These are phyloP conservation scores for Mycogona germanica DNA, from an alignment of 2,888 invertebrate genomes.

Conservation along the genomic window DNA sequence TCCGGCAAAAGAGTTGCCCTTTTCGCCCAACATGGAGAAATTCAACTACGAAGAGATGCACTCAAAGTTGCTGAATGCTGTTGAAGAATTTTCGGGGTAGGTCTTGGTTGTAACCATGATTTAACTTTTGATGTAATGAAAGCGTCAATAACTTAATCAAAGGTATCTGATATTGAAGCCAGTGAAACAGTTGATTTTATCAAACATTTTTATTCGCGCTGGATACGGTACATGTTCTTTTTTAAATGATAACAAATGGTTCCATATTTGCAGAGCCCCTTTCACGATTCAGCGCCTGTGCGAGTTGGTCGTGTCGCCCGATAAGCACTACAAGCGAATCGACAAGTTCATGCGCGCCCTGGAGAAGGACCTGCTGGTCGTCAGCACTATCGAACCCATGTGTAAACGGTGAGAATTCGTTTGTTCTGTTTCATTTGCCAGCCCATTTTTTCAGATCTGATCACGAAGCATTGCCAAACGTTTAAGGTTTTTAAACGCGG, in stretches of 20 bases:
- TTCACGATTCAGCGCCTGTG: conserved; percentile 94
- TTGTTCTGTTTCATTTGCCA: no score
- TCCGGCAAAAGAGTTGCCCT: conserved; percentile 57
- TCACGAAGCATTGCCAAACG: no score
- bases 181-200: conserved; percentile 56
- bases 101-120: no score
- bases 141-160: no score
- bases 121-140: no score
- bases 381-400: conserved; percentile 17
- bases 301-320: conserved; percentile 79
- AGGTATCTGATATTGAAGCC: conserved; percentile 39
- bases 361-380: conserved; percentile 50
- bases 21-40: conserved; percentile 76
- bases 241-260: neutral
- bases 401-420: conserved; percentile 7
- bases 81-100: conserved; percentile 34
- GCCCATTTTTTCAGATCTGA: no score
- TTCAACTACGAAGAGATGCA: conserved; percentile 81
- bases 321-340: conserved; percentile 85
- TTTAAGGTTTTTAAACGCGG: no score
- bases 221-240: conserved; percentile 16
- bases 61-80: conserved; percentile 29
- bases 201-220: no score
- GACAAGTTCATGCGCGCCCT: conserved; percentile 96
- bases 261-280: conserved; percentile 60